Conservation (phyloP, 2,113 vertebrate species). For the Seriola quinqueradiata region DNA sequence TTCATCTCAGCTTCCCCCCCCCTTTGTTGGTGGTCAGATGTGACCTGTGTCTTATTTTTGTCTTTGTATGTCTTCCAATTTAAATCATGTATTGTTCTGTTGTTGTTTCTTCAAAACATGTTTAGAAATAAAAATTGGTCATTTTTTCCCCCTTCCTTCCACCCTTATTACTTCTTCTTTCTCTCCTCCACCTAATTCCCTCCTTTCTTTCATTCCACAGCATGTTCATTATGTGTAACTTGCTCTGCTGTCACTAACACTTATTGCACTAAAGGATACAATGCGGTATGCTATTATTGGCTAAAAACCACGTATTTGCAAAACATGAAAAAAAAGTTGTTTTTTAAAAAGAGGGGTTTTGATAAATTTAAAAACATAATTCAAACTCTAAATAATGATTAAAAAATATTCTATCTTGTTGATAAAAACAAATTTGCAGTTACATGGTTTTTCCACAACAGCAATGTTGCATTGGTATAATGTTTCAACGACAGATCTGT, state of each 20-base stretch:
- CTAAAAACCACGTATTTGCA: slow-evolving; percentile 59
- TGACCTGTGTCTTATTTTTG: slow-evolving; percentile 73
- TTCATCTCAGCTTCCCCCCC: slow-evolving; percentile 40
- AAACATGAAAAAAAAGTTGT: not conserved
- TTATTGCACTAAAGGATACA: slow-evolving; percentile 65
- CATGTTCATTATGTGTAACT: slow-evolving; percentile 53
- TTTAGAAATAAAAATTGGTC: slow-evolving; percentile 68
- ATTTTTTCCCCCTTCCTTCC: slow-evolving; percentile 50
- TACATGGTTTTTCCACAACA: slow-evolving; percentile 52
- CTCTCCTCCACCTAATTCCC: not conserved
- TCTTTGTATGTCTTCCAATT: slow-evolving; percentile 82
- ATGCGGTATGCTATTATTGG: slow-evolving; percentile 62
- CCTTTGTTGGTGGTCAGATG: slow-evolving; percentile 68
- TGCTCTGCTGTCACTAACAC: slow-evolving; percentile 60
- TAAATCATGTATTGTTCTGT: slow-evolving; percentile 70
- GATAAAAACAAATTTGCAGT: slow-evolving; percentile 39
- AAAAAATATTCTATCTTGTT: slow-evolving; percentile 1
- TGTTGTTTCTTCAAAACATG: slow-evolving; percentile 62
- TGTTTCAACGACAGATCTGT: slow-evolving; percentile 51
- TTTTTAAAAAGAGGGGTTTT: slow-evolving; percentile 38
- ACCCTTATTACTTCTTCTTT: slow-evolving; percentile 19
- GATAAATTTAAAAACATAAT: slow-evolving; percentile 16
- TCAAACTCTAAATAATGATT: slow-evolving; percentile 23
- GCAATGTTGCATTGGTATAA: slow-evolving; percentile 57
- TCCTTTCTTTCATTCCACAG: slow-evolving; percentile 34